phyloP scores from a whole-genome alignment of 2,888 invertebrate species.

The Nowickia ferox region DNA sequence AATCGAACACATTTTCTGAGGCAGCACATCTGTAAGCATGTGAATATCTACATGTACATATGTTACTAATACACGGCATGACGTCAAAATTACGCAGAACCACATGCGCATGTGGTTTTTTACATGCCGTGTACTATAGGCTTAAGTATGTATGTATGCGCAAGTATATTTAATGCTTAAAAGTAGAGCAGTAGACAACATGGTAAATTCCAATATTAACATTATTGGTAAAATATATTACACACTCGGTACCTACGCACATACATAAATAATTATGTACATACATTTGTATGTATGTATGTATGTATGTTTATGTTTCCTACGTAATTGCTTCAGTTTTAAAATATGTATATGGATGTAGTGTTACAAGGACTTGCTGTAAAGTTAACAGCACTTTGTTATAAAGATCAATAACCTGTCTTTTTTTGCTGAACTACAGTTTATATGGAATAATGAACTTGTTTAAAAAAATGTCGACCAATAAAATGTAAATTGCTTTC shows the following conservation, averaged over 20 bases:
- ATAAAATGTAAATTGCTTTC: conserved; percentile 47
- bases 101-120: too few relatives aligned
- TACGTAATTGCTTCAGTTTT: neutral
- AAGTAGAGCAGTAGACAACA: conserved; percentile 44
- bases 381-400: conserved; percentile 21
- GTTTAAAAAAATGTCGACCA: conserved; percentile 42
- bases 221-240: conserved; percentile 14
- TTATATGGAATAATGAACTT: conserved; percentile 61
- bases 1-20: too few relatives aligned
- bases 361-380: conserved; percentile 49
- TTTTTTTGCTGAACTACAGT: conserved; percentile 41
- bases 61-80: too few relatives aligned
- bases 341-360: neutral
- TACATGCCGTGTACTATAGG: too few relatives aligned
- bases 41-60: too few relatives aligned
- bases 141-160: neutral
- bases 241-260: neutral
- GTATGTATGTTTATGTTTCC: neutral
- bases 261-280: too few relatives aligned
- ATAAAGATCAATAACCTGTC: conserved; percentile 52
- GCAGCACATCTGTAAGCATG: too few relatives aligned
- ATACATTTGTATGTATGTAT: too few relatives aligned
- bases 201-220: neutral
- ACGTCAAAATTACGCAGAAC: too few relatives aligned
- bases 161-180: conserved; percentile 17